Evolutionary conservation across 2,888 invertebrate genomes (phyloP).

Genomic region (Heliothis peltigera): DNA sequence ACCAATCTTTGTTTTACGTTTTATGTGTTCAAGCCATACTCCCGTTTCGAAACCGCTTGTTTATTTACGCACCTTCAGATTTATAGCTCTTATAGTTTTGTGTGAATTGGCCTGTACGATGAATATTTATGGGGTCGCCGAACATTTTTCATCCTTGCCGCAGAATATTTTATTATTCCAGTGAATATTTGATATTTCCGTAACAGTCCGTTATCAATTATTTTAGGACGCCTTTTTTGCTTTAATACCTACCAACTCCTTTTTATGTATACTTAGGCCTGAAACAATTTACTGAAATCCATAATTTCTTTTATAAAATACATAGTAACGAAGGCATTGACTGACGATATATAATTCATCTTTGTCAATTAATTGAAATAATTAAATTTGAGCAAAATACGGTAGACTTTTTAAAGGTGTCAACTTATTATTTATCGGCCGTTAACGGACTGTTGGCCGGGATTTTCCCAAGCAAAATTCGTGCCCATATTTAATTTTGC

Average conservation of each 20-base stretch:
- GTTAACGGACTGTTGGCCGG: slow-evolving; percentile 11
- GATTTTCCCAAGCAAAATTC: neutral
- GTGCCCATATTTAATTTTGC: slow-evolving; percentile 4
- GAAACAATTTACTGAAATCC: neutral
- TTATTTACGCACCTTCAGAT: slow-evolving; percentile 60
- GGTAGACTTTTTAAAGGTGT: slow-evolving; percentile 9
- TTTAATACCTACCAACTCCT: neutral
- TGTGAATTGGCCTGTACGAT: slow-evolving; percentile 51
- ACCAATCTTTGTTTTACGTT: slow-evolving; percentile 63
- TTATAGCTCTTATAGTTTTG: slow-evolving; percentile 54
- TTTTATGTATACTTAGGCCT: neutral
- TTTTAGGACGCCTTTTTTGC: neutral
- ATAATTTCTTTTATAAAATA: neutral
- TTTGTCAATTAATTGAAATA: slow-evolving; percentile 10
- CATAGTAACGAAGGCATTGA: neutral
- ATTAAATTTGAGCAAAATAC: slow-evolving; percentile 10
- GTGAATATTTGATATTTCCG: slow-evolving; percentile 21
- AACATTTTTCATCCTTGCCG: slow-evolving; percentile 31
- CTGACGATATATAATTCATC: neutral
- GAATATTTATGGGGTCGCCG: slow-evolving; percentile 45
- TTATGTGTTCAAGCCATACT: slow-evolving; percentile 54
- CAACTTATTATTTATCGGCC: slow-evolving; percentile 27
- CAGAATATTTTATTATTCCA: slow-evolving; percentile 29
- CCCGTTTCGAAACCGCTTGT: slow-evolving; percentile 57
- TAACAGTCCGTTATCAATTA: slow-evolving; percentile 12